Evolutionary conservation across 1,140 invertebrate genomes (phyloP).

Genomic region (Teleogryllus occipitalis): DNA sequence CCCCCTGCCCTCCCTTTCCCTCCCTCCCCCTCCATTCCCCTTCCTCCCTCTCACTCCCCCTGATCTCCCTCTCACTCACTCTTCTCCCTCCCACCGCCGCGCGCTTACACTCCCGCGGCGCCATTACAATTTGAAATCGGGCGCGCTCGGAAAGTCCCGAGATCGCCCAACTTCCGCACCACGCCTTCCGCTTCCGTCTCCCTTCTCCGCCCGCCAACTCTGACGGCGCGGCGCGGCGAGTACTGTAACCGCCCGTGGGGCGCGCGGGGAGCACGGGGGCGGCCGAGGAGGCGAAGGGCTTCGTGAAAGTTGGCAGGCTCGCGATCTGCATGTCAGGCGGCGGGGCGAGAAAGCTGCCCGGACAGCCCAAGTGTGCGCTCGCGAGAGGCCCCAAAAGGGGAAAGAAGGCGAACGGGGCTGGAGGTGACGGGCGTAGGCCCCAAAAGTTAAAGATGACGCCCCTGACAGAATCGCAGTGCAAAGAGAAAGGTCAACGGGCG

Average conservation of each 20-base stretch:
- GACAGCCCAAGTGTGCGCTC: not conserved
- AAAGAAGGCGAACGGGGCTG: not conserved
- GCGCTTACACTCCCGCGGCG: too few relatives aligned
- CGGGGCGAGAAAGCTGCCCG: not conserved
- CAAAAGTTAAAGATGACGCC: not conserved
- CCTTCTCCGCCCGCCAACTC: not conserved
- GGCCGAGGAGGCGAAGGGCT: not conserved
- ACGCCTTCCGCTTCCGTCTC: not conserved
- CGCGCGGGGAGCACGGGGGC: too few relatives aligned
- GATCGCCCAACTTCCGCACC: not conserved
- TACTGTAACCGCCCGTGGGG: not conserved
- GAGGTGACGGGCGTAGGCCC: not conserved
- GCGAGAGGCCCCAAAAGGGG: not conserved
- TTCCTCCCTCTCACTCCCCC: too few relatives aligned
- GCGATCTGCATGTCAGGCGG: not conserved
- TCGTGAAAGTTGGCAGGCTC: not conserved
- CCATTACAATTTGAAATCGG: conserved; percentile 4
- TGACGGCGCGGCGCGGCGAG: not conserved
- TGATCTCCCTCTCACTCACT: too few relatives aligned
- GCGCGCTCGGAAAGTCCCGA: not conserved
- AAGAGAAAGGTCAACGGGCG: not conserved
- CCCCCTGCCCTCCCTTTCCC: too few relatives aligned
- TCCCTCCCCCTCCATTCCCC: too few relatives aligned
- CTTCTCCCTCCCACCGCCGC: not conserved
- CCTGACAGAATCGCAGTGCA: not conserved